A percentile compares a stretch with the other conserved stretches of the same genome.
phyloP scores from a whole-genome alignment of 2,888 invertebrate species.

The Drepana falcataria region DNA sequence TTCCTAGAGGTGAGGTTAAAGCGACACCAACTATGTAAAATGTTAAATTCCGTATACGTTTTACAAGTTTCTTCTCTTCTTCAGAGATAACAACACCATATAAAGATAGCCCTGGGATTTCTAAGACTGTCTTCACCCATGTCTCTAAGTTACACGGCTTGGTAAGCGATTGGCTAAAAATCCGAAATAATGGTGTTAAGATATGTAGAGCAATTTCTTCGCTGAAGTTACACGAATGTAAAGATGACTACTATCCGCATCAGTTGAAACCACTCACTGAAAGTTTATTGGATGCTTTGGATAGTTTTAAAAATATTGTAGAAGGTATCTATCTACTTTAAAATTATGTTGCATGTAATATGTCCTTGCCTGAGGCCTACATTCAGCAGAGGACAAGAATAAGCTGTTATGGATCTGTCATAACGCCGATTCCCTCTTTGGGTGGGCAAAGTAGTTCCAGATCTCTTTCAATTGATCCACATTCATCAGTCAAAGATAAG shows the following conservation, averaged over 20 bases:
- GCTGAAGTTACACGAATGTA: slow-evolving; percentile 53
- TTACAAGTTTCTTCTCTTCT: not conserved
- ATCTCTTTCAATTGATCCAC: no score
- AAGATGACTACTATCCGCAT: slow-evolving; percentile 53
- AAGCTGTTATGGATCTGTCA: no score
- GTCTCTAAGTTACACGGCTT: slow-evolving; percentile 48
- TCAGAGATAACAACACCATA: slow-evolving; percentile 51
- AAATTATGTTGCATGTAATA: not conserved
- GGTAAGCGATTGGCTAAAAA: slow-evolving; percentile 48
- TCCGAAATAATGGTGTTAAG: slow-evolving; percentile 53
- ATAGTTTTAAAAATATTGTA: slow-evolving; percentile 41
- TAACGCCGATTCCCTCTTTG: no score
- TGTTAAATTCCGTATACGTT: no score
- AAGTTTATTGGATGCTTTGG: slow-evolving; percentile 39
- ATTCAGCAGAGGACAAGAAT: no score
- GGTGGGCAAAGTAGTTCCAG: no score
- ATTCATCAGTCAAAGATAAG: no score
- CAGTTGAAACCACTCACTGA: slow-evolving; percentile 47
- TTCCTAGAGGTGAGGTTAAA: slow-evolving; percentile 38
- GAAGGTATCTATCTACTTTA: slow-evolving; percentile 35
- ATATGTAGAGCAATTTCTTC: slow-evolving; percentile 45
- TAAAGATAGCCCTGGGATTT: slow-evolving; percentile 51
- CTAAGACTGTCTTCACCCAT: slow-evolving; percentile 61
- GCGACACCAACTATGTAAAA: no score
- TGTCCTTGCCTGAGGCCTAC: not conserved